Evolutionary conservation across 1,140 invertebrate species (phyloP), one percentile per base, ranked within the genome.

Genomic region (Bombus superbus): DNA sequence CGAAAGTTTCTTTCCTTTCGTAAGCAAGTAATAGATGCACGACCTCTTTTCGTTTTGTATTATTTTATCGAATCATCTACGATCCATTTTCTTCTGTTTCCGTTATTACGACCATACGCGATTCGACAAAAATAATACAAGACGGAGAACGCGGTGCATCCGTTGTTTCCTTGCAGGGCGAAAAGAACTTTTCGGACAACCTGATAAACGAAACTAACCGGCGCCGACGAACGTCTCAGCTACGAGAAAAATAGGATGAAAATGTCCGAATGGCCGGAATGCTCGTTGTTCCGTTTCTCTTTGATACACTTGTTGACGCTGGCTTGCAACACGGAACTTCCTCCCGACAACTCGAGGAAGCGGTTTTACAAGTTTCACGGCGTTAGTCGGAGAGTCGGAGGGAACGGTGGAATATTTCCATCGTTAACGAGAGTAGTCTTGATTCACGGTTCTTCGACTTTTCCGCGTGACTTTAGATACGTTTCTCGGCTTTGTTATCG

Each of bases 131-230:
- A 32, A 1, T 32, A 32, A 32, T 32, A 32, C 32, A 32, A 32
- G 32, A 32, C 32, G 1, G 32, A 32, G 32, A 32, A 32, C 0
- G 32, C 32, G 32, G 32, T 32, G 32, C 32, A 32, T 32, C 32
- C 32, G 32, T 32, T 32, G 32, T 32, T 32, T 32, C 32, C 32
- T 32, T 32, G 32, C 32, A 0, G 1, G 32, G 1, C 32, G 32
- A 32, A 32, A 32, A 32, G 32, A 32, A 32, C 32, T 32, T 32
- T 32, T 32, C 32, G 32, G 32, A 32, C 32, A 32, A 32, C 32
- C 32, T 32, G 32, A 32, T 32, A 89, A 85, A 81, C 66, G 73
- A 53, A 66, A 81, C n/a, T 71, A 13, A 15, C 15, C 53, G 18
- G 0, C 59, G 25, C 18, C 71, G 28, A 73, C 42, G 69, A 62